Evolutionary conservation across 2,888 invertebrate genomes (phyloP), one percentile per base, ranked within the genome.

Genomic region (Willowsia nigromaculata): DNA sequence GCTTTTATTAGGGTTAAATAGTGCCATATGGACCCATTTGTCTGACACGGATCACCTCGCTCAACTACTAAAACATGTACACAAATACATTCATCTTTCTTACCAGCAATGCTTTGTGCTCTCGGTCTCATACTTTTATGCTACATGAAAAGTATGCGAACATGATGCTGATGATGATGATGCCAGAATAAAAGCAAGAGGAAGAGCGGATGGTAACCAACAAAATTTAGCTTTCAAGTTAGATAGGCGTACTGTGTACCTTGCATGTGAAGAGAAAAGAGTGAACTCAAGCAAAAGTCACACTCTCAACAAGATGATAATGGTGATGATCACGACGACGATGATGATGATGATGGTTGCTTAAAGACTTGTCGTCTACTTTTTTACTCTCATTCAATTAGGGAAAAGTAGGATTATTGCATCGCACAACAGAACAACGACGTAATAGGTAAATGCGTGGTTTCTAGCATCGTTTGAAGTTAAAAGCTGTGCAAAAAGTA

Each of bases 21-120:
- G 90, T 92, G 90, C 92, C 92, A 92, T 92, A 91, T 92, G 92
- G 92, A 88, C 90, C 90, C 92, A 91, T 92, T 92, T 90, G 90
- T 90, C 92, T 91, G 91, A 91, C 91, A 91, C 90, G 91, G 91
- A 91, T 90, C 90, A 89, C 85, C 91, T 91, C 91, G 90, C 88
- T 90, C 90, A 90, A 85, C 86, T 80, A 86, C 90, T 78, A 90
- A 89, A 86, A 91, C 91, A 90, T 82, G 87, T 85, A 82, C 65
- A 90, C 78, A 90, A 85, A 85, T 78, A 82, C 89, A 78, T 90
- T 65, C 88, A 82, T 90, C 88, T 53, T 85, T 7, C 59, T 76
- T 33, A 50, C 65, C 65, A 62, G 78, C 2, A 1, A 43, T 43
- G 37, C 18, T 68, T 37, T 33, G 68, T 68, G 37, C n/a, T 68